These are phyloP conservation scores for Cladopsammia gracilis DNA, from an alignment of 64 coral and sea anemone species.

Conservation along the genomic window DNA sequence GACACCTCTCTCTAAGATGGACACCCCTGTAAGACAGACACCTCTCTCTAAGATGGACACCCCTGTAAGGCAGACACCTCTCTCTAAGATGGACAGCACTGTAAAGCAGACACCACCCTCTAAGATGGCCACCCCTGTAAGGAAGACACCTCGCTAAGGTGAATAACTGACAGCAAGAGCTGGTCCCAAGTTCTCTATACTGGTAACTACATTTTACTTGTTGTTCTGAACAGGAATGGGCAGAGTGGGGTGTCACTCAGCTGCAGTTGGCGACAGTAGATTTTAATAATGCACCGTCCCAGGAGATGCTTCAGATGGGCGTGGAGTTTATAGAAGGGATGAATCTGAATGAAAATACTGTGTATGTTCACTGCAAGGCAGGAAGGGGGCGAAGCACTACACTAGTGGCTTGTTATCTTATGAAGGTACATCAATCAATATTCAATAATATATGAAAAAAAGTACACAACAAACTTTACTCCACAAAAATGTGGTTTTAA, in stretches of 20 bases:
- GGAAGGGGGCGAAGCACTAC: constrained; percentile 90
- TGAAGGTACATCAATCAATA: constrained; percentile 71
- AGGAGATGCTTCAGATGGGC: constrained; percentile 75
- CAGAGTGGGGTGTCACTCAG: constrained; percentile 75
- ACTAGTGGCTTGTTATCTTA: constrained; percentile 94
- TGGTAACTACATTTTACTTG: not conserved
- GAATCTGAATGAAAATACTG: constrained; percentile 47
- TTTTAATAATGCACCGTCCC: constrained; percentile 90
- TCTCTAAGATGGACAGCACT: too few species aligned
- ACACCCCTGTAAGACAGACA: too few species aligned
- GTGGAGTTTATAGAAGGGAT: constrained; percentile 88
- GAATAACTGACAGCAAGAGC: too few species aligned
- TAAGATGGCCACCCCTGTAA: too few species aligned
- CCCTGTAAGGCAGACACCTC: too few species aligned
- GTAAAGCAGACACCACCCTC: too few species aligned
- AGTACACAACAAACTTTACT: not conserved
- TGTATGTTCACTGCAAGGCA: constrained; percentile 99
- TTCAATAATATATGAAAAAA: not conserved
- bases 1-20: too few species aligned
- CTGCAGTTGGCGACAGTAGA: constrained; percentile 87
- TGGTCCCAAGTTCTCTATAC: too few species aligned
- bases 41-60: too few species aligned
- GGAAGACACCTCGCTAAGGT: too few species aligned
- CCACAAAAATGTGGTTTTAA: too few species aligned
- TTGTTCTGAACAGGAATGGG: constrained; percentile 76